Conservation (phyloP, 2,888 invertebrate species). For the Chaitophorus viminalis region DNA sequence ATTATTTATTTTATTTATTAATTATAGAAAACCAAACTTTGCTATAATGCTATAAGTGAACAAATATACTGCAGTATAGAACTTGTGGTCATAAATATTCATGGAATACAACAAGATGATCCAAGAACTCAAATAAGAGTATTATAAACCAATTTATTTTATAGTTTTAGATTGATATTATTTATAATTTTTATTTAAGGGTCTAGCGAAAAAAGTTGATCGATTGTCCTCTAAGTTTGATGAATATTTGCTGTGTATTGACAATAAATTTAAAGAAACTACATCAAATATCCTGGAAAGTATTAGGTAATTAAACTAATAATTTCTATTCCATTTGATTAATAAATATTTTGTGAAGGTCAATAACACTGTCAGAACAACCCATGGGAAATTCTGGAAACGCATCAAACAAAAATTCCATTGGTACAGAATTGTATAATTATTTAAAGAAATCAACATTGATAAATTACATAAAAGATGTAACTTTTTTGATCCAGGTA, state of each 20-base stretch:
- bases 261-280: constrained; percentile 2
- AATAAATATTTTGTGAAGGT: constrained; percentile 3
- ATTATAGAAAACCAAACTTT: constrained; percentile 51
- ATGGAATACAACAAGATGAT: neutral
- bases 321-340: neutral
- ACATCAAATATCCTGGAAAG: neutral
- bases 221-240: neutral
- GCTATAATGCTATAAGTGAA: constrained; percentile 40
- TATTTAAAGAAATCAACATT: too few species aligned
- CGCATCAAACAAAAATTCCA: neutral
- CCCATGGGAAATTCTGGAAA: neutral
- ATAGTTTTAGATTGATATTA: neutral
- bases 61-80: constrained; percentile 54
- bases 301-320: constrained; percentile 9
- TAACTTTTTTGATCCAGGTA: neutral
- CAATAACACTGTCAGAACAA: neutral
- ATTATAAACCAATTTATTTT: too few species aligned
- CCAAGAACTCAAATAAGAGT: constrained; percentile 26
- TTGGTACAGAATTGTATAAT: neutral
- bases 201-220: constrained; percentile 18
- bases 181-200: neutral
- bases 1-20: neutral
- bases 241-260: neutral
- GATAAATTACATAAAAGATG: too few species aligned
- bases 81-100: constrained; percentile 34